Evolutionary conservation across 2,113 vertebrate species (phyloP).

Genomic region (Mormyrus lacerda): DNA sequence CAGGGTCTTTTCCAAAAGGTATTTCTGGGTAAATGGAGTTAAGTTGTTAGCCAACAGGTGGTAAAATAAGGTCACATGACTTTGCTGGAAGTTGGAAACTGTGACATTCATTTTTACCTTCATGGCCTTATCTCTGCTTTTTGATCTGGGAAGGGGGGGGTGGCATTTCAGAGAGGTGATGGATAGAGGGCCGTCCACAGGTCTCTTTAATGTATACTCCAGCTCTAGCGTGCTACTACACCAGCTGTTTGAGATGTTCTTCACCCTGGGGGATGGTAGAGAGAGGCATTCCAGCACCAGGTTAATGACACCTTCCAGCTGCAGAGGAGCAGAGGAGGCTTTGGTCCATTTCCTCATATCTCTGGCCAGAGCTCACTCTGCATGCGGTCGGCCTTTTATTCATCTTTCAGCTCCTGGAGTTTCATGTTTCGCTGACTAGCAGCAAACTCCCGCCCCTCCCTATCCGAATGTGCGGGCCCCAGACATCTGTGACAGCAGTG

Average conservation of each 20-base stretch:
- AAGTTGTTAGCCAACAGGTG: neutral
- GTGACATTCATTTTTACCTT: neutral
- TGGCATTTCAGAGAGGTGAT: neutral
- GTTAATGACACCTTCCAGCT: neutral
- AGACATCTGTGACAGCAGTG: neutral
- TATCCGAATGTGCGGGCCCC: neutral
- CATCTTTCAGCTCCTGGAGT: neutral
- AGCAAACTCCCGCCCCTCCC: neutral
- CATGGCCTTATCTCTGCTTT: neutral
- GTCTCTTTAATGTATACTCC: neutral
- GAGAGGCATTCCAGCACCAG: neutral
- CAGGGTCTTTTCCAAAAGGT: neutral
- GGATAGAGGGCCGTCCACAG: neutral
- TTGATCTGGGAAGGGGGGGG: neutral
- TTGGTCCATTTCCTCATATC: neutral
- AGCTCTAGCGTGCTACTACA: neutral
- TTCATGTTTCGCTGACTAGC: neutral
- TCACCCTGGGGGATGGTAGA: neutral
- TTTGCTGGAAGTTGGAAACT: neutral
- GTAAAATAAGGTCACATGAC: neutral
- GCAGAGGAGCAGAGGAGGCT: neutral
- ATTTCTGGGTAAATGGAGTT: neutral
- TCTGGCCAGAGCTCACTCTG: neutral
- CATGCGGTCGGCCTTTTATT: neutral
- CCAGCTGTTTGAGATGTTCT: neutral